phyloP scores from a whole-genome alignment of 1,140 invertebrate genomes.

The Sycophaga agraensis region DNA sequence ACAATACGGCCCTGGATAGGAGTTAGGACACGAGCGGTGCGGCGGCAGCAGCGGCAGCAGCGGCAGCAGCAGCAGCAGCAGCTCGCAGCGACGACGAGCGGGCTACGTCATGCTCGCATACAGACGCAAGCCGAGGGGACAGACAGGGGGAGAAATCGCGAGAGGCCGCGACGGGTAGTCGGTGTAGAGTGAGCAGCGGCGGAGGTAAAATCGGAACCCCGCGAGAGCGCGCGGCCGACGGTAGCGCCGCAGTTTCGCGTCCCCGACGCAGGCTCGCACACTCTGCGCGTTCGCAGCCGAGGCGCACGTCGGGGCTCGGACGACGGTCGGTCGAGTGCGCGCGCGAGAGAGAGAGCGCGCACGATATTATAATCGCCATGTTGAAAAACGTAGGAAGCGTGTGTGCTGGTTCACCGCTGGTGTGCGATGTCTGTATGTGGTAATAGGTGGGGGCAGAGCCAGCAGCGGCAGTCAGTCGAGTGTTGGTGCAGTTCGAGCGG shows the following conservation, averaged over 20 bases:
- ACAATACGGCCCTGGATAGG: neutral
- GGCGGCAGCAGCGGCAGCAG: neutral
- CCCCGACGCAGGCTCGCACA: constrained; percentile 9
- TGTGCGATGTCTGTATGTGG: constrained; percentile 50
- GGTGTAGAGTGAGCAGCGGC: neutral
- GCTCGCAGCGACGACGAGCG: neutral
- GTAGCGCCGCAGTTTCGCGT: constrained; percentile 27
- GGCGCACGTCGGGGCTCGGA: neutral
- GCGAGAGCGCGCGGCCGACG: neutral
- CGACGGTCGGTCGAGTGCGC: neutral
- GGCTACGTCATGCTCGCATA: neutral
- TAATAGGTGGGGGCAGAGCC: constrained; percentile 41
- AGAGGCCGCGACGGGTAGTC: neutral
- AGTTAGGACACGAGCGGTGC: neutral
- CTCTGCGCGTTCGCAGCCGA: neutral
- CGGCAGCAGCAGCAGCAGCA: neutral
- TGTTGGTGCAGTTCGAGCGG: constrained; percentile 42
- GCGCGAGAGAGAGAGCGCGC: neutral
- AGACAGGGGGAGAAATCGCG: neutral
- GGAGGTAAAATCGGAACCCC: neutral
- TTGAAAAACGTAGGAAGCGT: constrained; percentile 44
- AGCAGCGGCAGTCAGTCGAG: constrained; percentile 31
- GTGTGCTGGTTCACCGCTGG: constrained; percentile 22
- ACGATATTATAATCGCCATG: constrained; percentile 42
- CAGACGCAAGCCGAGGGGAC: neutral